A percentile compares a stretch with the other conserved stretches of the same genome.
phyloP scores from a whole-genome alignment of 2,113 vertebrate species.

The Rattus norvegicus region GRCr8 NC_086026.1:16712001-16712500 shows the following conservation, averaged over 20 bases:
- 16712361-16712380: too few relatives aligned
- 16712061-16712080: background rate
- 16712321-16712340: background rate
- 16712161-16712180: background rate
- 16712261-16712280: background rate
- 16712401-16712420: background rate
- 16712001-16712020: background rate
- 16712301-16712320: background rate
- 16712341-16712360: background rate
- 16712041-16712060: background rate
- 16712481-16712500: background rate
- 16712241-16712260: background rate
- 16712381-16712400: background rate
- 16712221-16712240: fast-evolving
- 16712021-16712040: background rate
- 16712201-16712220: background rate
- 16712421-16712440: background rate
- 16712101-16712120: background rate
- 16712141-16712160: background rate
- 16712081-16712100: background rate
- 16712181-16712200: background rate
- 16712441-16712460: background rate
- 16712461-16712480: too few relatives aligned
- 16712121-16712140: background rate
- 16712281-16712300: background rate